Evolutionary conservation across 64 coral and sea anemone genomes (phyloP), one percentile per base, ranked within the genome.

Genomic region (Catalaphyllia jardinei): DNA sequence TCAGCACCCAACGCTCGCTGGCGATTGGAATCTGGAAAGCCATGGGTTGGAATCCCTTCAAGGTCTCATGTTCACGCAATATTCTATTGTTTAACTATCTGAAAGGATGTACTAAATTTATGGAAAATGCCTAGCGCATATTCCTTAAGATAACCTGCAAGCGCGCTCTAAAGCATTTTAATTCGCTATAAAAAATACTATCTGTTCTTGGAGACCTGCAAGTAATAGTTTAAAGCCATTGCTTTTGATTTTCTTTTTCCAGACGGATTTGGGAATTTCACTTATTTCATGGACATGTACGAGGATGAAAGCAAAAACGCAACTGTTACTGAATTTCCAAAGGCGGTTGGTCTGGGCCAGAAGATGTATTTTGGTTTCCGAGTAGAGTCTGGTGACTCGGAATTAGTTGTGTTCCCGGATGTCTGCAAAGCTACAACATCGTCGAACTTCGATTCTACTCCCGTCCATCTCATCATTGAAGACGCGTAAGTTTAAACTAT

Each of bases 271-370:
- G 81, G 81, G 2, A 85, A 85, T 63, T 85, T 85, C 20, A 85
- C 81, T 1, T 85, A 85, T 18, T 64, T 67, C 49, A 85, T 85
- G 81, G 31, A 51, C 38, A 85, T 85, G 81, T 85, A 85, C 38
- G 39, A 35, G 11, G 38, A 71, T 30, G 35, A 24, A 25, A 71
- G 5, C 20, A 71, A 67, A 20, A 22, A 24, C 5, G 33, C 8
- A 12, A 67, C 18, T 4, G 63, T 85, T 2, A 46, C 62, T 22
- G 35, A 85, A 25, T 85, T 85, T 51, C 81, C 81, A 35, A 46
- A 71, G 3, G 38, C 0, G 16, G 81, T 71, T 42, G 81, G 81
- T 22, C 38, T 85, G 81, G 81, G 81, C 14, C 62, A 49, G 22
- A 35, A 4, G 38, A 69, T 85, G 81, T 71, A 71, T 11, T 85